Conservation (phyloP, 2,888 invertebrate genomes). For the Panopea generosa region DNA sequence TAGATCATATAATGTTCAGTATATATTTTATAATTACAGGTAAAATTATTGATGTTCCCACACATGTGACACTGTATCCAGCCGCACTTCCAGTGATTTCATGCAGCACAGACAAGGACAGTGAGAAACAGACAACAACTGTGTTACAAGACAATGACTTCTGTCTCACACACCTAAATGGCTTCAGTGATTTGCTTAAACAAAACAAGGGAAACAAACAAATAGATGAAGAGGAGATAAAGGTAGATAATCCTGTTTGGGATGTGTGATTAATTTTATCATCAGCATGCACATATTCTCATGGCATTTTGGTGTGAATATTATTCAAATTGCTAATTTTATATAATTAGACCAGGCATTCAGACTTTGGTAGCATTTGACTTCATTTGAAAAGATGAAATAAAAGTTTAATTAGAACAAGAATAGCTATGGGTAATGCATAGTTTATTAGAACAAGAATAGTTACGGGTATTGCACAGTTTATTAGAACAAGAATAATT, state of each 20-base stretch:
- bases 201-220: neutral
- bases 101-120: slow-evolving; percentile 39
- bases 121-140: slow-evolving; percentile 27
- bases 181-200: slow-evolving; percentile 32
- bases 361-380: no score
- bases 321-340: no score
- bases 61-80: slow-evolving; percentile 26
- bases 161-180: slow-evolving; percentile 48
- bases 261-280: no score
- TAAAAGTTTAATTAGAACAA: no score
- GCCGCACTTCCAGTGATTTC: slow-evolving; percentile 1
- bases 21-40: slow-evolving; percentile 24
- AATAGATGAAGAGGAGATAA: slow-evolving; percentile 19
- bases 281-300: no score
- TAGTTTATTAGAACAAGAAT: no score
- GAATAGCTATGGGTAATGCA: no score
- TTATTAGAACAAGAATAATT: no score
- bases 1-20: no score
- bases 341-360: no score
- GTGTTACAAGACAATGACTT: slow-evolving; percentile 41
- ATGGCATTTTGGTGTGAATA: neutral
- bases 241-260: slow-evolving; percentile 25
- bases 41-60: slow-evolving; percentile 35
- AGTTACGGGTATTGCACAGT: no score
- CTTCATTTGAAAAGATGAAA: no score